Evolutionary conservation across 1,140 invertebrate genomes (phyloP), one percentile per base, ranked within the genome.

Genomic region (Procambarus clarkii): DNA sequence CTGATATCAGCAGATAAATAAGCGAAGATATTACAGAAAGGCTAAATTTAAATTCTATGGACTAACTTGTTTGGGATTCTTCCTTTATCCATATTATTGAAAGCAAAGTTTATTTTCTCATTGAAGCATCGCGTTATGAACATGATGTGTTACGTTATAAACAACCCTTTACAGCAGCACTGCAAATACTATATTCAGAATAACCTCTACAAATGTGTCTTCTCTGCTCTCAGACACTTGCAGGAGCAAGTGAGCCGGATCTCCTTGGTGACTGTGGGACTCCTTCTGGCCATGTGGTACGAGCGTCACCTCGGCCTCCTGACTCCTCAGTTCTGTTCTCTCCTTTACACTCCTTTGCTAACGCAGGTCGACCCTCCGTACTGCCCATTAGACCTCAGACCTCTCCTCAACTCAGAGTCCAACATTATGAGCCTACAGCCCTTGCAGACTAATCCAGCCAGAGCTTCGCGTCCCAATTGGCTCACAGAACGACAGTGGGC

Each of bases 201-300:
- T 34, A 34, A 34, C 34, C 34, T 64, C 60, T 7, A 60, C 76
- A 48, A 60, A 79, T n/a, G 79, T n/a, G 34, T 45, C 24, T 21
- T 58, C 8, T 64, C 18, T 34, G 21, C 24, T 64, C 64, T 8
- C 81, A 93, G 92, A 64, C 86, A 92, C 88, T 69, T 93, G 13
- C 91, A 89, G 76, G 60, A 92, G 64, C 90, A 93, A 60, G 91
- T 92, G 8, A 86, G 86, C 46, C 74, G 54, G 8, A 86, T 88
- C n/a, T 50, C 82, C 46, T 34, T 89, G 44, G 92, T 92, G 71
- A 92, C 92, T 4, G 54, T 92, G 34, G 86, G 92, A n/a, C 77
- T 93, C 13, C 34, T 92, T 15, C 58, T 93, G 46, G 92, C 92
- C 11, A 86, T 80, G 46, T 93, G 92, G 92, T 93, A 93, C 71